phyloP scores from a whole-genome alignment of 2,113 vertebrate species.

The Albula goreensis region DNA sequence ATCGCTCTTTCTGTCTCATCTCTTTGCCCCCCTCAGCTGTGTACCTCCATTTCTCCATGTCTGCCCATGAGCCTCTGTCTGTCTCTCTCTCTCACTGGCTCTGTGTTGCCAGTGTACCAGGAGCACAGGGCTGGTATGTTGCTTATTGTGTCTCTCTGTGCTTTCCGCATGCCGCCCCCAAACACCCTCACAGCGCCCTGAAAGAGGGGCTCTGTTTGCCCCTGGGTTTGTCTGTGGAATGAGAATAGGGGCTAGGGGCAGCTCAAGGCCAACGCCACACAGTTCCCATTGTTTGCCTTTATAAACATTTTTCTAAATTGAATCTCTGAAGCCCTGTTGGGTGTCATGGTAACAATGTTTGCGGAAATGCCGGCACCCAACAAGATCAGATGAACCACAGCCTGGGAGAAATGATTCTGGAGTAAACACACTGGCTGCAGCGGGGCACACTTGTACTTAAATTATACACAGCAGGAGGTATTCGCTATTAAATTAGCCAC shows the following conservation, averaged over 20 bases:
- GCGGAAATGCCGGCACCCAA: constrained; percentile 3
- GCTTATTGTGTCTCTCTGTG: not conserved
- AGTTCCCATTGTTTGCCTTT: constrained; percentile 5
- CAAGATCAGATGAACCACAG: not conserved
- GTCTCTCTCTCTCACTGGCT: not conserved
- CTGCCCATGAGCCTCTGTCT: not conserved
- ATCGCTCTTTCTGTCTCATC: not conserved
- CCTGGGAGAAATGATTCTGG: not conserved
- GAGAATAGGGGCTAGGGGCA: not conserved
- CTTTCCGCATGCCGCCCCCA: too few relatives aligned
- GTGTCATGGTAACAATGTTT: constrained; percentile 23
- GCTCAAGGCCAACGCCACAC: not conserved
- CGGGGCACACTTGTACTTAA: not conserved
- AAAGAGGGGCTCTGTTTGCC: not conserved
- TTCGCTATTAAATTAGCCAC: not conserved
- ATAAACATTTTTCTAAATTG: constrained; percentile 28
- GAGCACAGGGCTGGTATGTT: constrained; percentile 11
- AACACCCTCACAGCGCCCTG: not conserved
- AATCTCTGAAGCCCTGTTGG: constrained; percentile 14
- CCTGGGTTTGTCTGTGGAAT: not conserved
- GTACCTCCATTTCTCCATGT: not conserved
- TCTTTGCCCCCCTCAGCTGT: not conserved
- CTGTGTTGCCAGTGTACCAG: constrained; percentile 21
- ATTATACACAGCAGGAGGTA: not conserved
- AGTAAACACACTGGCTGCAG: not conserved